phyloP scores from a whole-genome alignment of 1,140 invertebrate genomes.

The Heliconius eleuchia region DNA sequence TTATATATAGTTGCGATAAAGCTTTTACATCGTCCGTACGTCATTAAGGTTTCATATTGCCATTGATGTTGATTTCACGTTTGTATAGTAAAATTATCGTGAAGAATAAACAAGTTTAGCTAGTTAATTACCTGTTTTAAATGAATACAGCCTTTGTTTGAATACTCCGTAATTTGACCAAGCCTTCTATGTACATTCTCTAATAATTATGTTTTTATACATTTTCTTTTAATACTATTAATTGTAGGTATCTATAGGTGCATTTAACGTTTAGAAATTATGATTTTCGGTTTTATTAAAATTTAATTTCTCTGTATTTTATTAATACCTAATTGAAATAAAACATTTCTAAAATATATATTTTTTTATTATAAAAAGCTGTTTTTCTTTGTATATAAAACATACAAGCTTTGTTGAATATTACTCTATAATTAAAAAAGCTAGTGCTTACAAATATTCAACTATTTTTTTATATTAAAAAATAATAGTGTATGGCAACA shows the following conservation, averaged over 20 bases:
- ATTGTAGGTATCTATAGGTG: neutral
- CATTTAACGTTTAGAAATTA: neutral
- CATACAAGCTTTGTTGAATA: no score
- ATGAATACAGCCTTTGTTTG: constrained; percentile 18
- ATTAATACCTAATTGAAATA: no score
- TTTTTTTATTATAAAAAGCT: no score
- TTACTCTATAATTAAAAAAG: no score
- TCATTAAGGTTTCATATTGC: constrained; percentile 1
- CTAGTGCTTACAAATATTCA: no score
- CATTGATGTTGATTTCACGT: neutral
- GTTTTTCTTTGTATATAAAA: no score
- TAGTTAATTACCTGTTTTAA: constrained; percentile 20
- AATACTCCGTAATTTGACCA: neutral
- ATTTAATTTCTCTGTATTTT: no score
- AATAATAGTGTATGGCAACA: no score
- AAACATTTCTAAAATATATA: no score
- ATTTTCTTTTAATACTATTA: neutral
- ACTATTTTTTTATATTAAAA: no score
- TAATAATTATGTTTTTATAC: neutral
- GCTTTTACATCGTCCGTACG: neutral
- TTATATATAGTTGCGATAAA: neutral
- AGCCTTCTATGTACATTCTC: neutral
- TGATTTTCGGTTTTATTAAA: no score
- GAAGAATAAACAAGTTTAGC: constrained; percentile 9
- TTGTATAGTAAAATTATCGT: neutral